Conservation (phyloP, 2,888 invertebrate species). For the Oxyteleia sp. region DNA sequence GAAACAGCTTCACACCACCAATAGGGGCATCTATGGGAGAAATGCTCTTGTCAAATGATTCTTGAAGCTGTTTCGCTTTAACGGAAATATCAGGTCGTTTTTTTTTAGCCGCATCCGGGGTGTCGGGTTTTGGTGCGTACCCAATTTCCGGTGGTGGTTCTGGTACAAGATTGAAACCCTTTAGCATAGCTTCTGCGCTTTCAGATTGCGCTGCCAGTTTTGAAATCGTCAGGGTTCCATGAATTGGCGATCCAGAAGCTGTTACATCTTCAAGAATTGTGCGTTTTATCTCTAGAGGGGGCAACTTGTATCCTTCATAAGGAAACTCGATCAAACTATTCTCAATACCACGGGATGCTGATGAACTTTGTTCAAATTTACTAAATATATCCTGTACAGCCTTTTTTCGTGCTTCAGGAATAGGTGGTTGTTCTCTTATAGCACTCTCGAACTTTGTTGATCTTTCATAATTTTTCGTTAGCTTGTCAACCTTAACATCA, state of each 20-base stretch:
- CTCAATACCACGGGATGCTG: too few relatives aligned
- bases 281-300: conserved; percentile 80
- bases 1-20: conserved; percentile 89
- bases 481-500: conserved; percentile 85
- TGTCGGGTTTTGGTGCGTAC: conserved; percentile 89
- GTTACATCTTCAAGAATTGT: conserved; percentile 84
- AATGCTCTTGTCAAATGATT: conserved; percentile 88
- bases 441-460: conserved; percentile 84
- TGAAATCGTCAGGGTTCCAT: conserved; percentile 82
- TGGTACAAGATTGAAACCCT: conserved; percentile 89
- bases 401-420: too few relatives aligned
- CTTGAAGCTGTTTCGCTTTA: conserved; percentile 89
- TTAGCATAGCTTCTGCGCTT: conserved; percentile 83
- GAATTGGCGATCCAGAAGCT: conserved; percentile 83
- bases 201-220: conserved; percentile 83
- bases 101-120: conserved; percentile 82
- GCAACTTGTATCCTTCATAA: conserved; percentile 84
- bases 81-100: conserved; percentile 89
- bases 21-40: conserved; percentile 89
- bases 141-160: conserved; percentile 92
- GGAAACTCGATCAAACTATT: conserved; percentile 87
- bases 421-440: too few relatives aligned
- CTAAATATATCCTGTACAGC: too few relatives aligned
- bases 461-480: conserved; percentile 86
- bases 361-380: too few relatives aligned